Evolutionary conservation across 2,888 invertebrate species (phyloP), one percentile per base, ranked within the genome.

Genomic region (Branchellion lobata): DNA sequence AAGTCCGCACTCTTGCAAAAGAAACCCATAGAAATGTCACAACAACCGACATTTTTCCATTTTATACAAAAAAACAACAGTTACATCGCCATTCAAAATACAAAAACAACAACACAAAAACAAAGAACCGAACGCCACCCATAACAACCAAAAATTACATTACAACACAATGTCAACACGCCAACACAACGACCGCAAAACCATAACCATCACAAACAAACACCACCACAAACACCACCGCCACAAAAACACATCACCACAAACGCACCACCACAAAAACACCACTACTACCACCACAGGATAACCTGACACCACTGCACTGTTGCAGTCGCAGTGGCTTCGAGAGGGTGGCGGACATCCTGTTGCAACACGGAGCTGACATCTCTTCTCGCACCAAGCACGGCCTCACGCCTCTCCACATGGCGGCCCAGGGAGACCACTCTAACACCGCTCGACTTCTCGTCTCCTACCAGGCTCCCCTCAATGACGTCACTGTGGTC

Each of bases 341-440:
- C 36, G 75, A 68, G 0, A 29, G 34, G 33, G 75, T 79, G 40
- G 74, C 75, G 18, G 65, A 40, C 1, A 34, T 73, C 21, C 53
- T 79, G 34, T 33, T 79, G 11, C 31, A 68, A 14, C 47, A 57
- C n/a, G 68, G 74, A 1, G 40, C 75, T 0, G 75, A 47, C 31
- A 75, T 79, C 24, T 74, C 65, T 29, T 21, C 68, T 29, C 74
- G 68, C 27, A 79, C 79, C 31, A 79, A 79, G 75, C 74, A 75
- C 18, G 77, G 69, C 0, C 77, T 79, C 21, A 79, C 76, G 27
- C 78, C 77, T 14, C 71, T 76, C 14, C 77, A 80, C 72, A 69
- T 77, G 61, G 76, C 80, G 11, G 40, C 71, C n/a, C 80, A 80
- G 57, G 77, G 79, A 14, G 79, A 79, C 51, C 79, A 79, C 36